These are phyloP conservation scores for Epinephelus fuscoguttatus DNA, from an alignment of 2,113 vertebrate genomes.

Conservation along the genomic window DNA sequence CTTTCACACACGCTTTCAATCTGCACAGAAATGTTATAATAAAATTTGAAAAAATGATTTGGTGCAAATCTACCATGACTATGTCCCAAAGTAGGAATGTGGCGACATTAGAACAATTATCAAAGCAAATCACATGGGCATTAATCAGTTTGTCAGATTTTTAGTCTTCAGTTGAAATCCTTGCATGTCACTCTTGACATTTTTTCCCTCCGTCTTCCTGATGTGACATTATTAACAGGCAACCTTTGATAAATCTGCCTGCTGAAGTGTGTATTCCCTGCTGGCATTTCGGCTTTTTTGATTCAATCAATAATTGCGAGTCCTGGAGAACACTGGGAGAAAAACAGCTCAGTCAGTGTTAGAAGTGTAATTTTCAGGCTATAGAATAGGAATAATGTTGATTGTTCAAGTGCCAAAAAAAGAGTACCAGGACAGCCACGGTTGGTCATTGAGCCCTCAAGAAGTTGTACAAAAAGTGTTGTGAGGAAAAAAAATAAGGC, in stretches of 20 bases:
- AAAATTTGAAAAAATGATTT: background rate
- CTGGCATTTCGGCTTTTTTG: constrained; percentile 48
- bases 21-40: constrained; percentile 7
- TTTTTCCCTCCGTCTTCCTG: constrained; percentile 37
- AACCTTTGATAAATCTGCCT: constrained; percentile 58
- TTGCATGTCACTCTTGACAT: constrained; percentile 42
- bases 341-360: constrained; percentile 26
- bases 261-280: constrained; percentile 51
- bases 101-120: constrained; percentile 36
- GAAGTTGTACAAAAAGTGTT: background rate
- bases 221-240: constrained; percentile 59
- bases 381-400: background rate
- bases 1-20: constrained; percentile 4
- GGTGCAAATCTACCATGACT: background rate
- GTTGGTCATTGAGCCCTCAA: background rate
- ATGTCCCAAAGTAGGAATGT: background rate
- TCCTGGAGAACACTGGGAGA: constrained; percentile 9
- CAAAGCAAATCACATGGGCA: constrained; percentile 48
- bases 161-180: constrained; percentile 5
- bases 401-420: constrained; percentile 23
- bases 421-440: background rate
- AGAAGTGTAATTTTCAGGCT: background rate
- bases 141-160: constrained; percentile 37
- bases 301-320: constrained; percentile 56
- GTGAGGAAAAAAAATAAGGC: background rate